Evolutionary conservation across 1,140 invertebrate genomes (phyloP), one percentile per base, ranked within the genome.

Genomic region (honey bee (Apis mellifera)): DNA sequence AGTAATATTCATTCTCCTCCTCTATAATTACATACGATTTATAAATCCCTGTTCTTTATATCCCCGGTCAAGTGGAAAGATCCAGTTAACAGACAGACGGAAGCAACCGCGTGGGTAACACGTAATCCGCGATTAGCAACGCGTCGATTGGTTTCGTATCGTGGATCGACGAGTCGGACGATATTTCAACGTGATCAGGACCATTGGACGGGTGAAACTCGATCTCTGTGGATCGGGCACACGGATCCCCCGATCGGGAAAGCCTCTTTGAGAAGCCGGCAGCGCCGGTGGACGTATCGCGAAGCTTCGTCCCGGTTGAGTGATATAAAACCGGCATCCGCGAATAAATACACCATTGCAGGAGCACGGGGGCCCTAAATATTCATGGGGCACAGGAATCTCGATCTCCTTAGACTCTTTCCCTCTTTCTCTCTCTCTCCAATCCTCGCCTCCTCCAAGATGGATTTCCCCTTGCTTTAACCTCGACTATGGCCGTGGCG

Each of bases 331-430:
- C 79, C 86, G 74, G 86, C 88, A 81, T 86, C 55, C 74, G 84
- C 65, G 86, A 89, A 90, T 90, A 90, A 90, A 90, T 90, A 90
- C 84, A 86, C 88, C 89, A 88, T 90, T 89, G 88, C 88, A 80
- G 86, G 88, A 88, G 78, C 87, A 82, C 84, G 12, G 64, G 69
- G 66, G 66, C 73, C 76, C 82, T 90, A 89, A 90, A 90, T 90
- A 90, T 90, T 90, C 87, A 90, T 89, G 86, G 78, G 65, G 54
- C 64, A 59, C 23, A 48, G 72, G 59, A 64, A 54, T 52, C 81
- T 81, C 52, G 74, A 76, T 86, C 84, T 84, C 84, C 64, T 87
- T 82, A 82, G n/a, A 17, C 8, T 82, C 15, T 0, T 42, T 7
- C 32, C 32, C 2, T 42, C 32, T 42, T 12, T 21, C 64, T 12